These are phyloP conservation scores for Sorex fumeus DNA, from an alignment of 2,113 vertebrate species.

Conservation along the genomic window DNA sequence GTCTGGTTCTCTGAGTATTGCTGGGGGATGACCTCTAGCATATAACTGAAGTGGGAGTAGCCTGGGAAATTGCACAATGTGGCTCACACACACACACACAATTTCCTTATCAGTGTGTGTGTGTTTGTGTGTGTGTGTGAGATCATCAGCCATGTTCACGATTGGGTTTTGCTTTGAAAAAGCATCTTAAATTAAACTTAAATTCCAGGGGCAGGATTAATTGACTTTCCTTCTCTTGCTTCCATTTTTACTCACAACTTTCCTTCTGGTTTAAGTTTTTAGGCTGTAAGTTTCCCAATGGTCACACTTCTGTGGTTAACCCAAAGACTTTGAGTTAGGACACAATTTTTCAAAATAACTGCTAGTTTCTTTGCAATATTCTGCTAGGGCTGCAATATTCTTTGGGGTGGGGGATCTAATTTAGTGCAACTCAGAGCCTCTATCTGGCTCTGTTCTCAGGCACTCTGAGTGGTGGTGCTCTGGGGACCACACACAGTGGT, in stretches of 20 bases:
- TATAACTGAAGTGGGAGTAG: too few relatives aligned
- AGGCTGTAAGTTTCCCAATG: conserved; percentile 22
- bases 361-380: background rate
- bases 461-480: too few relatives aligned
- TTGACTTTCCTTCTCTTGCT: conserved; percentile 42
- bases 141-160: background rate
- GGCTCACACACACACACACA: background rate
- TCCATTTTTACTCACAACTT: conserved; percentile 29
- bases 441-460: too few relatives aligned
- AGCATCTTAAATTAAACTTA: background rate
- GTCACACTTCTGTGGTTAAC: conserved; percentile 64
- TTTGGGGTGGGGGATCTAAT: background rate
- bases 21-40: too few relatives aligned
- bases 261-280: conserved; percentile 57
- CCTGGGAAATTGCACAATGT: too few relatives aligned
- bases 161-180: conserved; percentile 13
- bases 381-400: conserved; percentile 15
- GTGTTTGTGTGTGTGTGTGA: background rate
- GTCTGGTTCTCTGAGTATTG: too few relatives aligned
- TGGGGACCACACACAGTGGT: too few relatives aligned
- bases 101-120: background rate
- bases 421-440: too few relatives aligned
- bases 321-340: conserved; percentile 45
- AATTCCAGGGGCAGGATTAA: background rate
- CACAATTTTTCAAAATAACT: conserved; percentile 75